A percentile compares a stretch with the other conserved stretches of the same genome.
These are phyloP conservation scores for Sebastes elongatus DNA, from an alignment of 2,797 vertebrate genomes.

Conservation along the genomic window DNA sequence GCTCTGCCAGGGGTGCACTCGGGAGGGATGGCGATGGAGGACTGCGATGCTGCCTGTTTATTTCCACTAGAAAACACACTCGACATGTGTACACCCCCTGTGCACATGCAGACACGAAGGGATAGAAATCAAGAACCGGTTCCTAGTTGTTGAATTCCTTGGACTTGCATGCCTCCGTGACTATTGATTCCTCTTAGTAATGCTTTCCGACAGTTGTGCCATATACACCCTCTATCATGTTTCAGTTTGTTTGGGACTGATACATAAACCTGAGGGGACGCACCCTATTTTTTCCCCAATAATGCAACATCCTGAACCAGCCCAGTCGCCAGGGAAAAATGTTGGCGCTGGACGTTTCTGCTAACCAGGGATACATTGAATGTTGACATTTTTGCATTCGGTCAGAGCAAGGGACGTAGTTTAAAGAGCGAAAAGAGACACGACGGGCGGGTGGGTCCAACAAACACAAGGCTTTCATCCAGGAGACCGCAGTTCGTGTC, in stretches of 20 bases:
- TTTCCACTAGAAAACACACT: slow-evolving; percentile 59
- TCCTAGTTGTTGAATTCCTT: not conserved
- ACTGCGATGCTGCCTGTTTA: slow-evolving; percentile 39
- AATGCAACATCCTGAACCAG: not conserved
- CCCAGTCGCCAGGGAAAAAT: no score
- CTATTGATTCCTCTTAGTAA: not conserved
- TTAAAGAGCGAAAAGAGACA: no score
- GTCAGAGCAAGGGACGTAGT: no score
- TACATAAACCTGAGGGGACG: not conserved
- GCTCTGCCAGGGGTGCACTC: slow-evolving; percentile 59
- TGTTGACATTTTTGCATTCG: no score
- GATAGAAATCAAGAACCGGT: not conserved
- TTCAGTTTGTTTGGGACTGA: not conserved
- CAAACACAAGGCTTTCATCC: no score
- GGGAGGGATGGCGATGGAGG: slow-evolving; percentile 54
- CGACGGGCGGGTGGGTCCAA: no score
- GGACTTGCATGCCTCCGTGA: not conserved
- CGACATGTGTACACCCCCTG: slow-evolving; percentile 11
- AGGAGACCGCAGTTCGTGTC: no score
- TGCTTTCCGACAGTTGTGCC: not conserved
- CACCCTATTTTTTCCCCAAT: not conserved
- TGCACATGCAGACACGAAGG: slow-evolving; percentile 7
- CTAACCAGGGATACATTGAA: no score
- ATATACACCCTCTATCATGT: not conserved
- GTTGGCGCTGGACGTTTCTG: rapidly evolving